Evolutionary conservation across 2,113 vertebrate genomes (phyloP), one percentile per base, ranked within the genome.

Genomic region (Pimephales promelas): DNA sequence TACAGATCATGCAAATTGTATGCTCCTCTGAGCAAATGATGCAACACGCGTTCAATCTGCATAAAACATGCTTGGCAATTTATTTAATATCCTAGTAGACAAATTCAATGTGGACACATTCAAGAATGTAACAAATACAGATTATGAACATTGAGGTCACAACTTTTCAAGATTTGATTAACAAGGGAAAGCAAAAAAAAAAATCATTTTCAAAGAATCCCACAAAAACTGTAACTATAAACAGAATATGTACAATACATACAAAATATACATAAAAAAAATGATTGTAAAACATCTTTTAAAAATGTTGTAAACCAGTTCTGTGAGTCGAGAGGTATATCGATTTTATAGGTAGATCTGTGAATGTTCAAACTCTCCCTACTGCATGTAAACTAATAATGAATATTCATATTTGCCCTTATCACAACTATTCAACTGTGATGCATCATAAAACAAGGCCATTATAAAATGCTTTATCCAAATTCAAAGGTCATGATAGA

Each of bases 321-420:
- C 10, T 52, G 78, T 64, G 94, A 95, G 95, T 95, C 94, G 95
- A 96, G 96, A 97, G 96, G 97, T 97, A 97, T 96, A 95, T 95
- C 94, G 95, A 96, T 96, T 95, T 93, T 96, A 96, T 96, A 97
- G 96, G 96, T 97, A 97, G 96, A 97, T 97, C 95, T 94, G 95
- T 96, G 95, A 97, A 93, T 88, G 93, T 94, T 95, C 95, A 94
- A 93, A 91, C 95, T 94, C 93, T 94, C 92, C 95, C 93, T 87
- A 95, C 92, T 94, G 94, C 28, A 79, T 78, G 77, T 72, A 84
- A 79, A 84, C 83, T 80, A 18, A 47, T 59, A 40, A 26, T 52
- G n/a, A 72, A 36, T 31, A 64, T 80, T 40, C 10, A 56, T 70
- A 24, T 70, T 52, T 40, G 31, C 83, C 77, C 56, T 80, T 62